phyloP scores from a whole-genome alignment of 2,888 invertebrate species.

The Galerucella pusilla region DNA sequence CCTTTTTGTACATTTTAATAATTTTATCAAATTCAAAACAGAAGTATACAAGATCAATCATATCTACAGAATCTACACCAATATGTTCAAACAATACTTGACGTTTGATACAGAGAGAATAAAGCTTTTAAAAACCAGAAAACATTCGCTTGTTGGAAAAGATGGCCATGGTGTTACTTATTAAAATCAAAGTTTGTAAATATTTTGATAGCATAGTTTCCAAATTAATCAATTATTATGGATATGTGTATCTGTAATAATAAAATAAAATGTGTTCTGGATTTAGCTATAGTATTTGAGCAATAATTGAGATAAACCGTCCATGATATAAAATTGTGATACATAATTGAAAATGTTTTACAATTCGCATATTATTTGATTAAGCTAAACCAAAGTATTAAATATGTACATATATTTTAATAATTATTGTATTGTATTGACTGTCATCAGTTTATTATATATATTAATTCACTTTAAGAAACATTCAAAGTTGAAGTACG shows the following conservation, averaged over 20 bases:
- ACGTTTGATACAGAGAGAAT: no score
- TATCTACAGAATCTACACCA: no score
- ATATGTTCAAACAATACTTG: no score
- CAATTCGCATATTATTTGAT: constrained; percentile 12
- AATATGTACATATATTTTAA: constrained; percentile 35
- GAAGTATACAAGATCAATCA: no score
- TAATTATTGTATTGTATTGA: constrained; percentile 14
- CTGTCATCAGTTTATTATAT: background rate
- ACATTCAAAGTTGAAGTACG: background rate
- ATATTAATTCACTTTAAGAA: background rate
- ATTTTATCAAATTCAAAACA: no score
- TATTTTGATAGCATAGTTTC: background rate
- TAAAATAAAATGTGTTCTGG: no score
- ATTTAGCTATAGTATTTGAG: background rate
- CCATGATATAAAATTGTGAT: constrained; percentile 34
- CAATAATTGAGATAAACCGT: constrained; percentile 22
- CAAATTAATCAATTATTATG: background rate
- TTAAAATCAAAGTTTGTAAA: background rate
- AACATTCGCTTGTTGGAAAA: no score
- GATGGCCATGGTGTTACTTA: no score
- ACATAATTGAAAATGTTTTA: constrained; percentile 22
- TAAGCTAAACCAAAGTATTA: constrained; percentile 38
- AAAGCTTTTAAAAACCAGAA: no score
- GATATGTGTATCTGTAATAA: background rate
- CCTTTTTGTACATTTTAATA: no score